Evolutionary conservation across 2,797 vertebrate species (phyloP).

Genomic region (Tragopan temminckii): DNA sequence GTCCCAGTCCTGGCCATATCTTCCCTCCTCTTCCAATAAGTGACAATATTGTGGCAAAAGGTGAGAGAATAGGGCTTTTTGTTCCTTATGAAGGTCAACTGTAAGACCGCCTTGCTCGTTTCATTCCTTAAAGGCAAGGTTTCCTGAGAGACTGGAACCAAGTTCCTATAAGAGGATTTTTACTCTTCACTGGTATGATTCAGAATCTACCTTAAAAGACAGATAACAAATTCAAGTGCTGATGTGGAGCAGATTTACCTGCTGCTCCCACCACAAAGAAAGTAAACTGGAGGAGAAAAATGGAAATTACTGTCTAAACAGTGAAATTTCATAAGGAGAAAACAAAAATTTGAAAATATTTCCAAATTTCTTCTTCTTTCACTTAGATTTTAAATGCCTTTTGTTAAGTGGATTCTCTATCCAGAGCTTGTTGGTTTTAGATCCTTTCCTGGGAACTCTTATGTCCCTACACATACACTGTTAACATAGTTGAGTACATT

Average conservation of each 20-base stretch:
- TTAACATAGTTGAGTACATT: not conserved
- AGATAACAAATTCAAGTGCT: not conserved
- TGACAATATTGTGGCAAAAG: not conserved
- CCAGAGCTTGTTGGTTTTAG: not conserved
- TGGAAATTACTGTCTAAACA: not conserved
- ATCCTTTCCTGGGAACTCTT: not conserved
- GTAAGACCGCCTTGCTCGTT: not conserved
- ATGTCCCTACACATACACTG: not conserved
- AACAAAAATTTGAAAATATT: not conserved
- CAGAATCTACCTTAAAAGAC: not conserved
- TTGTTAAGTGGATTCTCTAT: not conserved
- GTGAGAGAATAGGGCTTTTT: not conserved
- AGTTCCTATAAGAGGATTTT: not conserved
- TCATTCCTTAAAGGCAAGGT: not conserved
- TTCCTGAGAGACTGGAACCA: not conserved
- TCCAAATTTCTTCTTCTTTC: not conserved
- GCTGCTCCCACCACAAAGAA: not conserved
- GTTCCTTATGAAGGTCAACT: not conserved
- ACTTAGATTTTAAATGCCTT: not conserved
- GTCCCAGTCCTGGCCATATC: accelerated
- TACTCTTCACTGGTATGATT: not conserved
- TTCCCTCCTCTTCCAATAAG: not conserved
- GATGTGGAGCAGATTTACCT: not conserved
- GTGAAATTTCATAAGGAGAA: not conserved
- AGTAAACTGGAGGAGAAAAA: not conserved